Percentiles rank a stretch among this genome's conserved stretches.
These are phyloP conservation scores for Acridotheres tristis DNA, from an alignment of 2,797 vertebrate species.

Conservation along the genomic window DNA sequence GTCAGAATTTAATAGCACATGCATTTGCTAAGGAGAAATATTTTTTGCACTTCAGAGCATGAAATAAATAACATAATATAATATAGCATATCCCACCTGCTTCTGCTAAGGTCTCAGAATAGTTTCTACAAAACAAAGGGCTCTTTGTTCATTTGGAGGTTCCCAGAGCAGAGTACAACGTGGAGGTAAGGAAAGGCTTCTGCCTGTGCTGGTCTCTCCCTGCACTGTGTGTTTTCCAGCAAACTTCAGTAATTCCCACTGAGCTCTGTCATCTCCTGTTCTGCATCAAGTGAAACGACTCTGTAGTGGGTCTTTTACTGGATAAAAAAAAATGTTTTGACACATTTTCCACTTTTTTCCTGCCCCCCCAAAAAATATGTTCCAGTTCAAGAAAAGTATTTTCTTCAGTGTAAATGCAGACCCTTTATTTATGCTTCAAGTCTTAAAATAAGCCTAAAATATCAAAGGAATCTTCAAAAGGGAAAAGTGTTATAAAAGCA, in stretches of 20 bases:
- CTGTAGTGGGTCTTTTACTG: neutral
- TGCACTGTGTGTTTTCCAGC: neutral
- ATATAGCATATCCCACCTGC: neutral
- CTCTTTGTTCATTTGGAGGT: neutral
- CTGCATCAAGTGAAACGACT: rapidly evolving
- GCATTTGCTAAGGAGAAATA: neutral
- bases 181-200: neutral
- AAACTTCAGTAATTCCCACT: neutral
- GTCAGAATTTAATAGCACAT: neutral
- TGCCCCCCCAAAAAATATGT: rapidly evolving
- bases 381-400: neutral
- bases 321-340: neutral
- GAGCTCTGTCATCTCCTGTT: neutral
- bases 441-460: neutral
- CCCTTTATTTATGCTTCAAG: neutral
- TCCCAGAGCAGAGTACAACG: neutral
- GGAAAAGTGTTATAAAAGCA: neutral
- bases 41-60: neutral
- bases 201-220: neutral
- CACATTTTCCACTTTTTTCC: neutral
- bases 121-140: neutral
- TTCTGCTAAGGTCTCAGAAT: neutral
- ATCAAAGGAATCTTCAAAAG: neutral
- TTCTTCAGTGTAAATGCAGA: neutral
- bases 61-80: neutral